These are phyloP conservation scores for Leptodactylus fallax DNA, from an alignment of 2,797 vertebrate genomes.

Conservation along the genomic window DNA sequence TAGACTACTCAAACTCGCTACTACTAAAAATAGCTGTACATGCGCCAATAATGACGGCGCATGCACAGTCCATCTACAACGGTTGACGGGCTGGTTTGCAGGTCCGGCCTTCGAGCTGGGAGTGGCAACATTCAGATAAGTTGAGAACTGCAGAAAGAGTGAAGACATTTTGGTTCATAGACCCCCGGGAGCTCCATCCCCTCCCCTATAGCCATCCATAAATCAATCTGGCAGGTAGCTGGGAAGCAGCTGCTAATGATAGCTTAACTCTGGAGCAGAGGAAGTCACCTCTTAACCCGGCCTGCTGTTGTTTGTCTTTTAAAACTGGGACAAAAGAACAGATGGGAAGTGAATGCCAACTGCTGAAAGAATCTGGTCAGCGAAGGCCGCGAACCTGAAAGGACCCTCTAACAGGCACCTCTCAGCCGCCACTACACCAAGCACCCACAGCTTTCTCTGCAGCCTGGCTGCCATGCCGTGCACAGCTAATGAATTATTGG, in stretches of 20 bases:
- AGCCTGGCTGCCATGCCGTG: not conserved
- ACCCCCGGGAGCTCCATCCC: slow-evolving; percentile 65
- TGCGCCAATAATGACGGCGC: too few species aligned
- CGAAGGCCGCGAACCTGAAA: too few species aligned
- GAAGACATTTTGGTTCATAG: slow-evolving; percentile 61
- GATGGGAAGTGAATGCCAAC: slow-evolving; percentile 75
- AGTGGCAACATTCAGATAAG: too few species aligned
- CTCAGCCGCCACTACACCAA: slow-evolving; percentile 15
- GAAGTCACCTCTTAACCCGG: slow-evolving; percentile 95
- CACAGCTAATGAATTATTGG: slow-evolving; percentile 21
- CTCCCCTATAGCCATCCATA: slow-evolving; percentile 78
- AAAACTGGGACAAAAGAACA: slow-evolving; percentile 82
- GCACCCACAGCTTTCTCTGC: not conserved
- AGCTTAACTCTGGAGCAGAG: slow-evolving; percentile 83
- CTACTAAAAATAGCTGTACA: too few species aligned
- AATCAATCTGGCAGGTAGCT: slow-evolving; percentile 93
- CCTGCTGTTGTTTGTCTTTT: slow-evolving; percentile 90
- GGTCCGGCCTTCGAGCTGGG: too few species aligned
- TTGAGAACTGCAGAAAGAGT: not conserved
- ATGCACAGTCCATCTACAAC: too few species aligned
- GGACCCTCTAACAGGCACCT: slow-evolving; percentile 32
- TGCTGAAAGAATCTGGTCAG: slow-evolving; percentile 69
- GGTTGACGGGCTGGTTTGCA: too few species aligned
- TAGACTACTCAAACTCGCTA: too few species aligned
- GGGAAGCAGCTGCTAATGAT: slow-evolving; percentile 93